These are phyloP conservation scores for Poecilus cupreus DNA, from an alignment of 2,888 invertebrate genomes.

Conservation along the genomic window DNA sequence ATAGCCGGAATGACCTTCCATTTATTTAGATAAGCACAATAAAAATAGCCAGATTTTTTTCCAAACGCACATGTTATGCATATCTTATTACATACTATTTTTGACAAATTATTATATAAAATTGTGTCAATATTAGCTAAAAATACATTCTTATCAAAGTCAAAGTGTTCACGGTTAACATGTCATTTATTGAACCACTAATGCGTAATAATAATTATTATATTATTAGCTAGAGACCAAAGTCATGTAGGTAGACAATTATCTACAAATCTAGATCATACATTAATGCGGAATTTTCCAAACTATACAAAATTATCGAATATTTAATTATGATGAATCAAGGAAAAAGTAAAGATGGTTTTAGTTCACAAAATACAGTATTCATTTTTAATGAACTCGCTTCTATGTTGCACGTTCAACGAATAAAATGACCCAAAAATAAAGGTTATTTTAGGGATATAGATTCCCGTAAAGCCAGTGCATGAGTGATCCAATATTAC, in stretches of 20 bases:
- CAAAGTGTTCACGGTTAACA: not conserved
- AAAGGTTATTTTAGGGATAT: too few relatives aligned
- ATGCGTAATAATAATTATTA: slow-evolving; percentile 16
- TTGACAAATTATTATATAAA: not conserved
- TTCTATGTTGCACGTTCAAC: too few relatives aligned
- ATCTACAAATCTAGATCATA: not conserved
- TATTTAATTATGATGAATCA: too few relatives aligned
- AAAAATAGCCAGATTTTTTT: not conserved
- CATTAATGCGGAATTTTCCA: too few relatives aligned
- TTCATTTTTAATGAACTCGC: too few relatives aligned
- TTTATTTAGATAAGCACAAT: not conserved
- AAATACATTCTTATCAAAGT: not conserved
- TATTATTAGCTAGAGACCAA: not conserved
- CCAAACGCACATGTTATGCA: not conserved
- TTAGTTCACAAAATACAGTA: too few relatives aligned
- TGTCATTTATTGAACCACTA: not conserved
- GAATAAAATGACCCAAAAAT: too few relatives aligned
- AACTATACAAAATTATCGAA: too few relatives aligned
- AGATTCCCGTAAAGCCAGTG: too few relatives aligned
- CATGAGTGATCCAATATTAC: not conserved
- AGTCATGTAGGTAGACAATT: not conserved
- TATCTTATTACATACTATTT: not conserved
- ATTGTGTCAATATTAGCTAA: not conserved
- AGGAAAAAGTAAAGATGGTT: too few relatives aligned
- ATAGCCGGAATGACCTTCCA: not conserved